Conservation (phyloP, 2,888 invertebrate species). For the Hyposoter dolosus region DNA sequence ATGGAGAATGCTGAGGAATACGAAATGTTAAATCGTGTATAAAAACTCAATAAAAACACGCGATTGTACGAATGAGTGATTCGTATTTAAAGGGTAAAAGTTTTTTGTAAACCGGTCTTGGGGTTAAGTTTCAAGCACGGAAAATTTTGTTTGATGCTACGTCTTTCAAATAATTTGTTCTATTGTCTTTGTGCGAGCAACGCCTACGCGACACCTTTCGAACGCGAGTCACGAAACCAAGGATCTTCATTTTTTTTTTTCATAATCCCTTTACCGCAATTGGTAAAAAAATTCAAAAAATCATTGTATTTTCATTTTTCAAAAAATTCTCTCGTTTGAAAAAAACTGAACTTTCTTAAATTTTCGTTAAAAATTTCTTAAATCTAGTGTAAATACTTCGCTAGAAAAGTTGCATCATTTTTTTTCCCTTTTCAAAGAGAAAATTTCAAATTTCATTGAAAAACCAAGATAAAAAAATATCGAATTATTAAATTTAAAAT, state of each 20-base stretch:
- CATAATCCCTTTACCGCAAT: too few relatives aligned
- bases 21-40: not conserved
- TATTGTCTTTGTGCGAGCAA: slow-evolving; percentile 72
- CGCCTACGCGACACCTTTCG: slow-evolving; percentile 76
- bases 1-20: not conserved
- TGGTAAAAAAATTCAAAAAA: too few relatives aligned
- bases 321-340: too few relatives aligned
- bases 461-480: too few relatives aligned
- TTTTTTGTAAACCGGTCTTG: slow-evolving; percentile 56
- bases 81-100: slow-evolving; percentile 1
- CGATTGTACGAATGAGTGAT: slow-evolving; percentile 77
- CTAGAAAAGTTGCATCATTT: too few relatives aligned
- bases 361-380: too few relatives aligned
- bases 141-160: slow-evolving; percentile 70
- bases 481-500: too few relatives aligned
- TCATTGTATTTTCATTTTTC: too few relatives aligned
- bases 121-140: slow-evolving; percentile 70
- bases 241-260: slow-evolving; percentile 19
- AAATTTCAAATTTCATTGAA: too few relatives aligned
- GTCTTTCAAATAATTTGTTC: slow-evolving; percentile 61
- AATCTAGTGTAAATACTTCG: too few relatives aligned
- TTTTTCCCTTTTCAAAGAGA: too few relatives aligned
- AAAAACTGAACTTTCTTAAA: too few relatives aligned
- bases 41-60: slow-evolving; percentile 64
- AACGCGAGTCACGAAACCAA: not conserved